Conservation (phyloP, 2,888 invertebrate species). For the Spodoptera picta region DNA sequence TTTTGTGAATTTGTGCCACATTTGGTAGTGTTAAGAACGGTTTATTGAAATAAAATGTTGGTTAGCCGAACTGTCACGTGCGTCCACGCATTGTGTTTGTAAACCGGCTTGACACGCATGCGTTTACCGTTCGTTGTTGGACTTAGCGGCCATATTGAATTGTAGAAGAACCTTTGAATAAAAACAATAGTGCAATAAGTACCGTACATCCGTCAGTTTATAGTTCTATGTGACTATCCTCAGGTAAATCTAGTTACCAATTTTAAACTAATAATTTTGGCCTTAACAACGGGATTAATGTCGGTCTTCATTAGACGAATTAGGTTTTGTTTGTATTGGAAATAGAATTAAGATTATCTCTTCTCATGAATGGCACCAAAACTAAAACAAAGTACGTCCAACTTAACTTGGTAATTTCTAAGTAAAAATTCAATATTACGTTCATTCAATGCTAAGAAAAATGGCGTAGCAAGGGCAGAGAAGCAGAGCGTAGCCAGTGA, state of each 20-base stretch:
- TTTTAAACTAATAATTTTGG: too few species aligned
- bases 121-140: slow-evolving; percentile 19
- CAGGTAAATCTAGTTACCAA: too few species aligned
- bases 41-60: slow-evolving; percentile 8
- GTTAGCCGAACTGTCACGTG: slow-evolving; percentile 13
- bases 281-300: too few species aligned
- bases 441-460: slow-evolving; percentile 25
- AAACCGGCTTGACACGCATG: slow-evolving; percentile 10
- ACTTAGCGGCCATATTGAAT: slow-evolving; percentile 22
- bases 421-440: background rate
- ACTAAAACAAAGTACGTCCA: too few species aligned
- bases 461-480: slow-evolving; percentile 25
- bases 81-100: slow-evolving; percentile 16
- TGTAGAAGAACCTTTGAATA: slow-evolving; percentile 21
- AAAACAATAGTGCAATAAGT: slow-evolving; percentile 25
- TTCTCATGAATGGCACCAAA: too few species aligned
- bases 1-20: background rate
- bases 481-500: slow-evolving; percentile 18
- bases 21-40: background rate
- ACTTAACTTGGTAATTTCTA: background rate
- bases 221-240: background rate
- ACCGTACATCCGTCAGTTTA: slow-evolving; percentile 10
- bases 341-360: too few species aligned
- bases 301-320: too few species aligned
- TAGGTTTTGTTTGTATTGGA: too few species aligned